Base-by-base conservation (phyloP, 2,113 vertebrate genomes). In the Microtus pennsylvanicus region DNA sequence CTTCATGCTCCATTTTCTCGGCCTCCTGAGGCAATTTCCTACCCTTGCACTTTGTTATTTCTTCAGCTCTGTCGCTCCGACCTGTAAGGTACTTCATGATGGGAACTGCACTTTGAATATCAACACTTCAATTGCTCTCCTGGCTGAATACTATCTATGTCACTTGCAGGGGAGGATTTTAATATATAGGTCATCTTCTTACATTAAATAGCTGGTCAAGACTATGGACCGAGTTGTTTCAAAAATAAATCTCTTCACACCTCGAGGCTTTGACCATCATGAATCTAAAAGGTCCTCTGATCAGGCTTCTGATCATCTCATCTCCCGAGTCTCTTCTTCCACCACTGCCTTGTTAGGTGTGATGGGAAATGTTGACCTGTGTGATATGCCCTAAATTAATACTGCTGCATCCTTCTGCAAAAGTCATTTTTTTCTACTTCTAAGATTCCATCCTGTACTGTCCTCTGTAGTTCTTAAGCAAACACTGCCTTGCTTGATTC, bases 41-140 rank as follows among this genome's bases (percentile, higher is more conserved):
- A 5, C 35, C 93, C 11, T 33, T 58, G 97, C 92, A 95, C 94
- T 97, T 95, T 81, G 94, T 92, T 85, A 61, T 96, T 97, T 97
- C 83, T 93, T 97, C 89, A 14, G 77, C 97, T 97, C 96, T 97
- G 97, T 92, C 91, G 78, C 22, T 94, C 94, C 78, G 90, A 87
- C 98, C 98, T 81, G 89, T 2, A 50, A 96, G 97, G 92, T 95
- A 82, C 97, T 97, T 97, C 91, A 5, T 81, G 3, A 96, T 97
- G 92, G 97, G 45, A 93, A 80, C 90, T 97, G 91, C 81, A 94
- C 96, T 98, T 77, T 90, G 96, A 97, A 81, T 97, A 87, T 95
- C 85, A 91, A 95, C 94, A 74, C 74, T 65, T 95, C 97, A 95
- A 93, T 30, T 93, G 90, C 90, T 97, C 63, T 96, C 76, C 47